Conservation (phyloP, 2,113 vertebrate genomes). For the Agelaius phoeniceus region DNA sequence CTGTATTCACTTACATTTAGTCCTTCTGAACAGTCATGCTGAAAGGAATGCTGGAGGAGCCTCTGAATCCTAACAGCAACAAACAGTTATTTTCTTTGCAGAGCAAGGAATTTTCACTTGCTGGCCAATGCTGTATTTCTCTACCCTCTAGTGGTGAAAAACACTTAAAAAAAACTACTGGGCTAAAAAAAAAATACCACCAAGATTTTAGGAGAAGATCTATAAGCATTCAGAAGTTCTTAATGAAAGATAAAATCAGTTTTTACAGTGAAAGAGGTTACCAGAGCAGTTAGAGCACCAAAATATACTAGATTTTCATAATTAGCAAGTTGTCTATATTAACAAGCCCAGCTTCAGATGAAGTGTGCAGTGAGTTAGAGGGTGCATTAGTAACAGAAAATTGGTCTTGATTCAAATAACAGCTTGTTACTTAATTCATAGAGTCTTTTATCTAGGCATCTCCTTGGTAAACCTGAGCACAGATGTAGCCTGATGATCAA, state of each 20-base stretch:
- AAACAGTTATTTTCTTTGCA: not conserved
- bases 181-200: not conserved
- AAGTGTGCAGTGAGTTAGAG: not conserved
- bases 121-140: not conserved
- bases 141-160: conserved; percentile 65
- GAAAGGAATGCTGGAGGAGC: not conserved
- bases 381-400: not conserved
- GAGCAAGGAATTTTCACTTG: not conserved
- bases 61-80: not conserved
- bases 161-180: not conserved
- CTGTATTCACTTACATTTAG: not conserved
- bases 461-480: not conserved
- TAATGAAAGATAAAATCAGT: not conserved
- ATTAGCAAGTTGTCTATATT: fast-evolving
- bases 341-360: not conserved
- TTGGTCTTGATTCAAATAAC: not conserved
- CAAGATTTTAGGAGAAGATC: not conserved
- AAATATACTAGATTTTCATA: not conserved
- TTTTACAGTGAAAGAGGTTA: not conserved
- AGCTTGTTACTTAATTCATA: not conserved
- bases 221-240: not conserved
- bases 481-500: not conserved
- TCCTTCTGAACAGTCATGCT: not conserved
- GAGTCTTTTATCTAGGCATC: not conserved
- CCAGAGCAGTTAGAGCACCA: not conserved